A percentile compares a stretch with the other conserved stretches of the same genome.
These are phyloP conservation scores for Pelosia muscerda DNA, from an alignment of 2,888 invertebrate species.

Conservation along the genomic window DNA sequence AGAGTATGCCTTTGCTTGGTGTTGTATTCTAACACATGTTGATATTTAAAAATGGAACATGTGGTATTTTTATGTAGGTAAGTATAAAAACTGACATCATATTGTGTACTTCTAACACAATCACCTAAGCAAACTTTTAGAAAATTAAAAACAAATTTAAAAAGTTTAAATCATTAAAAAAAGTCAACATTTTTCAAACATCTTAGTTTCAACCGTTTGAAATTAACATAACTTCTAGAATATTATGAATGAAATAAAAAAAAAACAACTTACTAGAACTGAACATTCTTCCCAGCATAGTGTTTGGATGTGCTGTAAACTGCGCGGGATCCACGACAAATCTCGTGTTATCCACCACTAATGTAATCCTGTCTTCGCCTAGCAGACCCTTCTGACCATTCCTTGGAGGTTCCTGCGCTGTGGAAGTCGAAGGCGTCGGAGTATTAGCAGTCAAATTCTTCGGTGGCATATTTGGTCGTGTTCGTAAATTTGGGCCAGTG, in stretches of 20 bases:
- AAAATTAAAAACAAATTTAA: not conserved
- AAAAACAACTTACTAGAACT: slow-evolving; percentile 89
- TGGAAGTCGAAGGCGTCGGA: slow-evolving; percentile 75
- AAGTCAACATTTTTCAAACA: not conserved
- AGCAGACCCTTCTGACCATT: slow-evolving; percentile 68
- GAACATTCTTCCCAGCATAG: slow-evolving; percentile 99
- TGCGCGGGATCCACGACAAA: slow-evolving; percentile 95
- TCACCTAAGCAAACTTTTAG: not conserved
- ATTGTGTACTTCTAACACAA: not conserved
- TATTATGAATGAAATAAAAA: not conserved
- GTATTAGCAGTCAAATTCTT: slow-evolving; percentile 71
- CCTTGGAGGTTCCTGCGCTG: slow-evolving; percentile 67
- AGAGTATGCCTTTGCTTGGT: no score
- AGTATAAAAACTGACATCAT: not conserved
- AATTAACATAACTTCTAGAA: not conserved
- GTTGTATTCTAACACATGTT: not conserved
- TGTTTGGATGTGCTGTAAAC: slow-evolving; percentile 98
- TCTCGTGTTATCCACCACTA: slow-evolving; percentile 98
- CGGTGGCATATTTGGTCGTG: slow-evolving; percentile 71
- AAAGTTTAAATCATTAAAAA: not conserved
- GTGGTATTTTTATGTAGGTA: not conserved
- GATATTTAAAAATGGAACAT: not conserved
- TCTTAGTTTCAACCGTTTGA: not conserved
- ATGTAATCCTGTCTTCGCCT: slow-evolving; percentile 93
- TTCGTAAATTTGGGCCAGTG: slow-evolving; percentile 69